phyloP scores from a whole-genome alignment of 2,888 invertebrate genomes.

The Digitonthophagus gazella region DNA sequence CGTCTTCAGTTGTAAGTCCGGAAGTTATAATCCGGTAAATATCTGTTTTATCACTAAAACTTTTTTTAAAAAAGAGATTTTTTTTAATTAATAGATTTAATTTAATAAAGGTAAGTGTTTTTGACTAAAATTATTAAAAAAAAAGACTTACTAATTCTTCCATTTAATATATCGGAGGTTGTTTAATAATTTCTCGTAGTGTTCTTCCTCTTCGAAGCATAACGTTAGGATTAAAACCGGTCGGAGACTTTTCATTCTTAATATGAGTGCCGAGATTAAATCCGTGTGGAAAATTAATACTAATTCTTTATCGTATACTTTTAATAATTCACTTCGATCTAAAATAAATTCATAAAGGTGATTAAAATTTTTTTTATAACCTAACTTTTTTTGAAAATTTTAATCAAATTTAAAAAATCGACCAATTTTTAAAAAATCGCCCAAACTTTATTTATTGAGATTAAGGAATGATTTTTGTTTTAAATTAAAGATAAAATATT shows the following conservation, averaged over 20 bases:
- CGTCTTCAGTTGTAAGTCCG: too few relatives aligned
- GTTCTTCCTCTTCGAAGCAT: slow-evolving; percentile 43
- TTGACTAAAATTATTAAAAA: too few relatives aligned
- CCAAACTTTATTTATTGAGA: too few relatives aligned
- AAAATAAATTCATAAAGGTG: slow-evolving; percentile 16
- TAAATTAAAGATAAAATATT: too few relatives aligned
- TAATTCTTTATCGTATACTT: slow-evolving; percentile 39
- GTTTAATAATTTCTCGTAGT: slow-evolving; percentile 43
- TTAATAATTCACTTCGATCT: slow-evolving; percentile 46
- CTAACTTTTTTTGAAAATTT: neutral
- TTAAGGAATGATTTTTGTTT: neutral
- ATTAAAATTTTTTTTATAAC: slow-evolving; percentile 9
- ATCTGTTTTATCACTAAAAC: too few relatives aligned
- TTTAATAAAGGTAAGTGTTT: too few relatives aligned
- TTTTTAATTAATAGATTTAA: too few relatives aligned
- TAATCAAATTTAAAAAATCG: too few relatives aligned
- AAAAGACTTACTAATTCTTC: slow-evolving; percentile 16
- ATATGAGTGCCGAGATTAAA: slow-evolving; percentile 45
- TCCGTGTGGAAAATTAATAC: slow-evolving; percentile 49
- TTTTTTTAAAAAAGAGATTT: too few relatives aligned
- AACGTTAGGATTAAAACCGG: slow-evolving; percentile 47
- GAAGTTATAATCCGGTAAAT: too few relatives aligned
- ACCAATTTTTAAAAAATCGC: too few relatives aligned
- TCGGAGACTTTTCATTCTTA: slow-evolving; percentile 45
- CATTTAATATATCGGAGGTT: slow-evolving; percentile 33